Evolutionary conservation across 2,113 vertebrate species (phyloP), one percentile per base, ranked within the genome.

Genomic region (Cyprinus carpio): DNA sequence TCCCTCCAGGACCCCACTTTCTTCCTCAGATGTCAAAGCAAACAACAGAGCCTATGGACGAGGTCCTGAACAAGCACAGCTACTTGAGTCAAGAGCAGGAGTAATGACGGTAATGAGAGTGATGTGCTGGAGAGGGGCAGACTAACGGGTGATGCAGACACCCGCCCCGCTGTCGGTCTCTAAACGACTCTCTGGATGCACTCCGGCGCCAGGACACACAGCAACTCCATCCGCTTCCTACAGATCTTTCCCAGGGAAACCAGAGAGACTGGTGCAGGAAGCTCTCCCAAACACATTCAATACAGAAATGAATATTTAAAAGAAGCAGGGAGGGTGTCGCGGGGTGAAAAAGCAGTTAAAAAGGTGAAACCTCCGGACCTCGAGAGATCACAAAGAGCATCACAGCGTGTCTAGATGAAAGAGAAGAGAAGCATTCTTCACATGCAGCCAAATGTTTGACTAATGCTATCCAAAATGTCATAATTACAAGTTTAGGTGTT

Each of bases 241-340:
- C 88, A 90, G 85, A 85, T n/a, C 80, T 91, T 93, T 94, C 93
- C 92, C 93, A 93, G 87, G 91, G 90, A 94, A 94, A 89, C 58
- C 10, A 89, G 87, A 87, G 87, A 77, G 90, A 87, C 91, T 90
- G 91, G 89, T 91, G 93, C 91, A 92, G 93, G 92, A 93, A 94
- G 87, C 88, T 83, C 89, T 90, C 88, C 84, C 83, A 90, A 93
- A 90, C 90, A 91, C 88, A 89, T 92, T 86, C 90, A 93, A 87
- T 85, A 89, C 76, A 88, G 92, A 92, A 92, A 93, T 92, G 54
- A 92, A 93, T 92, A 91, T 92, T 92, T 94, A 91, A 91, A 89
- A 72, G 6, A 54, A 31, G 65, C 8, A 31, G 78, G 49, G 60
- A 43, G 86, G 84, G 16, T 4, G 20, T 31, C 40, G 29, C 9